Evolutionary conservation across 92 coral and sea anemone genomes (phyloP), one percentile per base, ranked within the genome.

Genomic region (Montipora capitata): DNA sequence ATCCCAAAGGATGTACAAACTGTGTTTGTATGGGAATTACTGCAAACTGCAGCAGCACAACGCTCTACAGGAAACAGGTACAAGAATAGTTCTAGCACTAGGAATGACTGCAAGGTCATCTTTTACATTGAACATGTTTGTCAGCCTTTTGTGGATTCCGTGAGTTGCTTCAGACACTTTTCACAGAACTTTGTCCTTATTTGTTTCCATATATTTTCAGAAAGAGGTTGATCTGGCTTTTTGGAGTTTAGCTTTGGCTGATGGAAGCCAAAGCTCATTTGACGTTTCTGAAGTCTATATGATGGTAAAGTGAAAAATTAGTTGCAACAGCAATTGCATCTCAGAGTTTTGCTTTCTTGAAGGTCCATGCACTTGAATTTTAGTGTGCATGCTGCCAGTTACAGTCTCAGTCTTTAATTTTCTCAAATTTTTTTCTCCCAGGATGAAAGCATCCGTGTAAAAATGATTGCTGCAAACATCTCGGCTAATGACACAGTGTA

Each of bases 1-100:
- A 96, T 59, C 90, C 96, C 2, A 84, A 93, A 40, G 99, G 99
- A 16, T 98, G 99, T 82, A 95, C 93, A 14, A 91, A 78, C 58
- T 98, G 99, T 87, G 90, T 94, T 66, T 98, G 99, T 72, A 92
- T 94, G 93, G 99, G 99, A 8, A 85, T 91, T 49, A 96, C 94
- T 40, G 73, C 74, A 9, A 94, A 98, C 91, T 98, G 99, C 77
- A 87, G 80, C 71, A 94, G 98, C 58, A 94, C 96, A 10, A 74
- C 65, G 11, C 5, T 40, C 11, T 73, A 57, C 68, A 56, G 56
- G 65, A 72, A 63, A 35, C 49, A 89, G 76, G 78, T 65, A 74
- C 0, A 35, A 39, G 14, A 54, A 54, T 11, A 54, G 59, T 54
- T 13, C 15, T 54, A 11, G 10, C 52, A 5, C 0, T 0, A 48